Base-by-base conservation (phyloP, 2,797 vertebrate genomes). In the Otolemur crassicaudatus region DNA sequence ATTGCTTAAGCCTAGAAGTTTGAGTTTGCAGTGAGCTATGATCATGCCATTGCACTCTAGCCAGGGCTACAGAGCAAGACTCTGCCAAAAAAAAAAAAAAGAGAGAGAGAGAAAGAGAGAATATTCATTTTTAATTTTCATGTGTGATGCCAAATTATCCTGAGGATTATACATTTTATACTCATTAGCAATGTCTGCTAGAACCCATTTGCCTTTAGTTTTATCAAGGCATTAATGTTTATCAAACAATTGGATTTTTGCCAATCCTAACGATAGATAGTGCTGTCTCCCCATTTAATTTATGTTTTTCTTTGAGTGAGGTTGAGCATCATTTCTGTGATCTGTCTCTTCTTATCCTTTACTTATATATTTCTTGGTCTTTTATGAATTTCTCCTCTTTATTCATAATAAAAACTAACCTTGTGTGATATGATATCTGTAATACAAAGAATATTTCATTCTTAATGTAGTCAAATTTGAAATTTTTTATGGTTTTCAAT, bases 151-250 rank as follows among this genome's bases (percentile, higher is more conserved):
- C 37, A 89, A 12, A 89, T 76, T 81, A 61, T 70, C 27, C 53
- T 86, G 25, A 61, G 8, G 27, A 46, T 76, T 95, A 25, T 79
- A 49, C 23, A 87, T 1, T 84, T 58, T 67, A 40, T 0, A 34
- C 46, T 56, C 13, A 34, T 76, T 23, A 31, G n/a, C 65, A 84
- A 2, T 85, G n/a, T 90, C 25, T 88, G 34, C 56, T 46, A 72
- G 72, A 95, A 79, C 34, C 69, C 84, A 5, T 89, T 89, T 92
- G 23, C 85, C 20, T 11, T 95, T 89, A 84, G 53, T 61, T 77
- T 84, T 84, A 67, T 70, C 85, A 63, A 37, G 43, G 23, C n/a
- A 60, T 5, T 23, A 19, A 19, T 90, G 17, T 53, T 84, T 86
- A 75, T 91, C 75, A 81, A 63, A n/a, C 73, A 90, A 10, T 63